phyloP scores from a whole-genome alignment of 2,888 invertebrate genomes.

The Drosophila buzzatii region DNA sequence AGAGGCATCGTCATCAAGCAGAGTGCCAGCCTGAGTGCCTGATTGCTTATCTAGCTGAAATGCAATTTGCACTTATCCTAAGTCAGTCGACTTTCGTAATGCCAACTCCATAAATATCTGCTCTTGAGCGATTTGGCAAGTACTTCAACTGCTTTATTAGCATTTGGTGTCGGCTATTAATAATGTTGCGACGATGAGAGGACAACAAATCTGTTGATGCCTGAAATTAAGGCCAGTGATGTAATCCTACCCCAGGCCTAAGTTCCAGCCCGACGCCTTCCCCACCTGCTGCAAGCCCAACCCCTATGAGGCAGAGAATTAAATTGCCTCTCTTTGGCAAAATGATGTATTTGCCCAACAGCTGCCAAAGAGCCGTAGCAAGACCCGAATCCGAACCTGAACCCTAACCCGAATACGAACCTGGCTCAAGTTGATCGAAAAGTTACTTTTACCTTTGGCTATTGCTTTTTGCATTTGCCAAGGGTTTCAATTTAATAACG shows the following conservation, averaged over 20 bases:
- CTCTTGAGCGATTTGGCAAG: background rate
- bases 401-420: constrained; percentile 32
- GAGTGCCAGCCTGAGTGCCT: constrained; percentile 35
- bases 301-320: constrained; percentile 45
- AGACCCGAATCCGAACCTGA: constrained; percentile 3
- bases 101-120: background rate
- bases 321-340: constrained; percentile 46
- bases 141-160: constrained; percentile 8
- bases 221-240: constrained; percentile 46
- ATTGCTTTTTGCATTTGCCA: constrained; percentile 45
- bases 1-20: constrained; percentile 35
- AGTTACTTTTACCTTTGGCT: constrained; percentile 62
- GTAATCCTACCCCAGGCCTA: constrained; percentile 4
- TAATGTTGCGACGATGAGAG: constrained; percentile 41
- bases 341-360: constrained; percentile 58
- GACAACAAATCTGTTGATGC: constrained; percentile 47
- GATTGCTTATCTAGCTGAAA: constrained; percentile 35
- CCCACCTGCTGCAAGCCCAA: background rate
- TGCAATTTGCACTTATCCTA: constrained; percentile 34
- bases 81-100: background rate
- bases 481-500: constrained; percentile 64
- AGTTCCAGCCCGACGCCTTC: background rate
- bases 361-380: constrained; percentile 26
- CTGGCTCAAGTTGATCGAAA: constrained; percentile 78
- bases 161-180: constrained; percentile 34